These are phyloP conservation scores for Macrochelys suwanniensis DNA, from an alignment of 2,797 vertebrate species.

Conservation along the genomic window DNA sequence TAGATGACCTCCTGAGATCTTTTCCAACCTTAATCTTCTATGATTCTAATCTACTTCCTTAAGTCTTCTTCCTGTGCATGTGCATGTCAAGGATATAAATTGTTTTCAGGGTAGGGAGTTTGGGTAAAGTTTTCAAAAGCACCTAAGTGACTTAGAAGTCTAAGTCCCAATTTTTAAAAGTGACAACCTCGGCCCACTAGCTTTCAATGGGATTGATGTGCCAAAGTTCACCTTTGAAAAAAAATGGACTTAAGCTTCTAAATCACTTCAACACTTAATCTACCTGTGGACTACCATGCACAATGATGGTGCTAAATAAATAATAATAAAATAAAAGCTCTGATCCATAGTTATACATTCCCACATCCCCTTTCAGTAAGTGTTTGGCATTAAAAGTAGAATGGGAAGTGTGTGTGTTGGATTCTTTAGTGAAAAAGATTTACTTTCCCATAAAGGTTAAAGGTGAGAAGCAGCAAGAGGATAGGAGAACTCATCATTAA, in stretches of 20 bases:
- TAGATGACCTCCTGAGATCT: no score
- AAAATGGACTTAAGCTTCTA: not conserved
- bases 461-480: not conserved
- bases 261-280: not conserved
- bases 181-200: not conserved
- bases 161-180: not conserved
- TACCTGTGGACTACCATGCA: not conserved
- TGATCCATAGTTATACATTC: not conserved
- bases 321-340: not conserved
- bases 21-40: no score
- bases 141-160: not conserved
- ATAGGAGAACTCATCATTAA: not conserved
- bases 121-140: not conserved
- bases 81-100: not conserved
- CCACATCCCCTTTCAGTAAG: not conserved
- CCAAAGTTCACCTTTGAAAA: not conserved
- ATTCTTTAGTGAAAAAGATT: not conserved
- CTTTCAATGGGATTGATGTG: not conserved
- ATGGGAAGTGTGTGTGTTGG: not conserved
- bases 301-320: slow-evolving; percentile 3
- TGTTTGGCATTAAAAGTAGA: not conserved
- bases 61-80: not conserved
- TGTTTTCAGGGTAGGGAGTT: not conserved
- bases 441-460: not conserved
- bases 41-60: not conserved